Conservation (phyloP, 2,113 vertebrate species). For the Paradisaea rubra region DNA sequence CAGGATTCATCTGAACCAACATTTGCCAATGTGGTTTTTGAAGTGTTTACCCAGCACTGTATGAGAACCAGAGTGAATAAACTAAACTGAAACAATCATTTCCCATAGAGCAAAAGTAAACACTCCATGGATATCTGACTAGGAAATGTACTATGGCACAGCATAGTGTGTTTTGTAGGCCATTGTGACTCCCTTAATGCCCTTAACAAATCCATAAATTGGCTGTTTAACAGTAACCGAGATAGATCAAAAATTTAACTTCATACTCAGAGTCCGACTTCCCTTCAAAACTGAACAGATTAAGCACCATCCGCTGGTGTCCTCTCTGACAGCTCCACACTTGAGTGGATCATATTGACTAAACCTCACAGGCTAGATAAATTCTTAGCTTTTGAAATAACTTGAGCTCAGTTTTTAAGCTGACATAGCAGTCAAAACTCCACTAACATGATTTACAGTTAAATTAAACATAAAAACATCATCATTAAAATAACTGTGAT, state of each 20-base stretch:
- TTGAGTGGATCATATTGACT: conserved; percentile 61
- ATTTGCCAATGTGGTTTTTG: neutral
- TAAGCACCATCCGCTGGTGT: neutral
- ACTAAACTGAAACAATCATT: neutral
- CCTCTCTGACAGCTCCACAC: conserved; percentile 39
- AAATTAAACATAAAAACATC: conserved; percentile 69
- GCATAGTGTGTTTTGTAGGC: conserved; percentile 7
- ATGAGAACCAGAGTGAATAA: neutral
- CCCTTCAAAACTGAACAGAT: conserved; percentile 49
- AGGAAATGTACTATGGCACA: neutral
- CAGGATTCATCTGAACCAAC: neutral
- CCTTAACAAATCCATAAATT: conserved; percentile 56
- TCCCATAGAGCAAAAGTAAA: neutral
- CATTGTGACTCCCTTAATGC: conserved; percentile 13
- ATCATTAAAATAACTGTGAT: conserved; percentile 53
- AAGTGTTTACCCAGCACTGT: neutral
- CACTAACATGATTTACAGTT: conserved; percentile 61
- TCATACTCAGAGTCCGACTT: conserved; percentile 6
- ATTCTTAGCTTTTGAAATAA: conserved; percentile 51
- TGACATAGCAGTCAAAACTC: conserved; percentile 64
- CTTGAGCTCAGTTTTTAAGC: conserved; percentile 58
- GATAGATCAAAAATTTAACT: conserved; percentile 42
- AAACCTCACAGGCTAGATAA: conserved; percentile 57
- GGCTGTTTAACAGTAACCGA: conserved; percentile 18
- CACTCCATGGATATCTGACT: neutral